Evolutionary conservation across 2,113 vertebrate species (phyloP).

Genomic region (Oceanodroma tethys): DNA sequence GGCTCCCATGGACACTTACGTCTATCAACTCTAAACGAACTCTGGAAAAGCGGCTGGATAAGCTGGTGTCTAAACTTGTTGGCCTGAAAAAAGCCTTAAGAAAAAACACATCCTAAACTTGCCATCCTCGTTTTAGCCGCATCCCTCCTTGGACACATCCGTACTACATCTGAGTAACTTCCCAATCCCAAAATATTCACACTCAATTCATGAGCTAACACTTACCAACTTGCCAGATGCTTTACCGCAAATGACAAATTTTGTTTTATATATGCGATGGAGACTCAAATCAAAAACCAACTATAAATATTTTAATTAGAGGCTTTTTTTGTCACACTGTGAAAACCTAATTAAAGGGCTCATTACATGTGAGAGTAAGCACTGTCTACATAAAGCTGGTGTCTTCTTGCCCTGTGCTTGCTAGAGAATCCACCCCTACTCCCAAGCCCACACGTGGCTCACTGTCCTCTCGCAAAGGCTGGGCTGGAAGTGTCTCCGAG

Average conservation of each 20-base stretch:
- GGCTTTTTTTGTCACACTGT: neutral
- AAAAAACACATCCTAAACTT: neutral
- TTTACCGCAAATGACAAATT: slow-evolving; percentile 17
- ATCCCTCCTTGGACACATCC: neutral
- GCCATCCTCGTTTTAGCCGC: neutral
- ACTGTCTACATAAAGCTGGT: neutral
- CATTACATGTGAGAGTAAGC: neutral
- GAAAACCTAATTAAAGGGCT: slow-evolving; percentile 28
- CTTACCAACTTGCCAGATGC: neutral
- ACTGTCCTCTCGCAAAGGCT: neutral
- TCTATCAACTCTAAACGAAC: neutral
- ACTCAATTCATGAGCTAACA: neutral
- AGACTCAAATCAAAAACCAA: slow-evolving; percentile 14
- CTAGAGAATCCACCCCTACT: neutral
- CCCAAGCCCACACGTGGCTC: neutral
- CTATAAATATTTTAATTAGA: slow-evolving; percentile 33
- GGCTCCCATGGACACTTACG: accelerated
- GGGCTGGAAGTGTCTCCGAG: neutral
- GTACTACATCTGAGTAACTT: neutral
- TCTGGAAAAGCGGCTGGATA: neutral
- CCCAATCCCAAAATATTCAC: neutral
- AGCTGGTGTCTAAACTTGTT: neutral
- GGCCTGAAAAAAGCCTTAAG: neutral
- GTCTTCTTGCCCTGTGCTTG: neutral
- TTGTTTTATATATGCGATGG: neutral